Base-by-base conservation (phyloP, 2,113 vertebrate species). In the Pagrus major region DNA sequence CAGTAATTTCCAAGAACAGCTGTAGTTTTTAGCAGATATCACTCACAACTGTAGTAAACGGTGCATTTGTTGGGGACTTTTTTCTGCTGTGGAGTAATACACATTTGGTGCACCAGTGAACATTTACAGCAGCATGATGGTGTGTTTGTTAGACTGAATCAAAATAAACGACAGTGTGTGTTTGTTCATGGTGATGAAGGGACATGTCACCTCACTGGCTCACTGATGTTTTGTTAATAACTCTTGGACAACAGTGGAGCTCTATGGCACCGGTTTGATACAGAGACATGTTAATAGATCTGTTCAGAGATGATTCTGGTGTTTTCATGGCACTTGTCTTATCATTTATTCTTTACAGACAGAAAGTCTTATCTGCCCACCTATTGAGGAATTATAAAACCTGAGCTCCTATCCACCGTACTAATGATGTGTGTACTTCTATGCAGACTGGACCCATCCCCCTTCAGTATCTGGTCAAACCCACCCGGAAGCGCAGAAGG, bases 401-500 rank as follows among this genome's bases (percentile, higher is more conserved):
- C 23, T 41, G 37, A 51, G 5, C 1, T 21, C 33, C 21, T 63
- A 3, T 37, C 46, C 39, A 20, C 47, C 3, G 47, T 52, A 18
- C n/a, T 72, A 2, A 47, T 1, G 1, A 14, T 49, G 31, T 35
- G 29, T 42, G 1, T 46, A 3, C 37, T 25, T 79, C 65, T 58
- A 9, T 71, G 10, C 89, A 98, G 97, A 97, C 94, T 2, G 96
- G 96, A 11, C 97, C 97, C 21, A 92, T 98, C 44, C 96, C 97
- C 0, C 93, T 98, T 80, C 97, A 97, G 89, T 98, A 97, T 64
- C 94, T 96, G 0, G 97, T 98, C 65, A 97, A 97, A 65, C 97
- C 97, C 1, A 91, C 95, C 78, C 91, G 96, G 93, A 96, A 96
- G 90, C 93, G 97, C 33, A 90, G 97, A 76, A 92, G 93, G 80